Percentiles rank a stretch among this genome's conserved stretches.
These are phyloP conservation scores for Archivesica marissinica DNA, from an alignment of 1,140 invertebrate genomes.

Conservation along the genomic window DNA sequence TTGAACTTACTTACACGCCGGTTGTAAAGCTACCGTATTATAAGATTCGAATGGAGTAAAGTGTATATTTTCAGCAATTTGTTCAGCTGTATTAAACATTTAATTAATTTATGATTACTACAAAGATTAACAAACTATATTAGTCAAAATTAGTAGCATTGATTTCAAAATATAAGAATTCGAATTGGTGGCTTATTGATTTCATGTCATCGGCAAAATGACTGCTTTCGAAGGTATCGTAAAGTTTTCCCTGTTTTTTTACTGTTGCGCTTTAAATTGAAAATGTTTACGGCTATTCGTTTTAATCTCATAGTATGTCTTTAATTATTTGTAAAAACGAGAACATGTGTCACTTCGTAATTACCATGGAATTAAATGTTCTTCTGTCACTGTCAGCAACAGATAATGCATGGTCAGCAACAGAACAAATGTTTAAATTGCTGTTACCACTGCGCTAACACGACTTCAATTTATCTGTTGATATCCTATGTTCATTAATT, in stretches of 20 bases:
- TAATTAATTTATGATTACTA: too few species aligned
- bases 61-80: too few species aligned
- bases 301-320: not conserved
- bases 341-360: not conserved
- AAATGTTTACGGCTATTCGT: not conserved
- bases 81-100: too few species aligned
- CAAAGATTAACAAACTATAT: too few species aligned
- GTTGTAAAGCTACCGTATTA: too few species aligned
- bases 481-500: too few species aligned
- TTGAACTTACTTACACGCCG: too few species aligned
- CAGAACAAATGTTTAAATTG: too few species aligned
- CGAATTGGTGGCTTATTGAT: not conserved
- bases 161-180: not conserved
- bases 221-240: constrained; percentile 60
- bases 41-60: too few species aligned
- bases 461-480: too few species aligned
- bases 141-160: not conserved
- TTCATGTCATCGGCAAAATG: constrained; percentile 19
- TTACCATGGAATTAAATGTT: not conserved
- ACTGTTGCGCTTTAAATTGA: not conserved
- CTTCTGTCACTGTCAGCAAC: constrained; percentile 8
- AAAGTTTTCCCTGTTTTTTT: not conserved
- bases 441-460: too few species aligned
- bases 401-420: too few species aligned
- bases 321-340: not conserved